phyloP scores from a whole-genome alignment of 2,888 invertebrate species.

The Alitta virens region DNA sequence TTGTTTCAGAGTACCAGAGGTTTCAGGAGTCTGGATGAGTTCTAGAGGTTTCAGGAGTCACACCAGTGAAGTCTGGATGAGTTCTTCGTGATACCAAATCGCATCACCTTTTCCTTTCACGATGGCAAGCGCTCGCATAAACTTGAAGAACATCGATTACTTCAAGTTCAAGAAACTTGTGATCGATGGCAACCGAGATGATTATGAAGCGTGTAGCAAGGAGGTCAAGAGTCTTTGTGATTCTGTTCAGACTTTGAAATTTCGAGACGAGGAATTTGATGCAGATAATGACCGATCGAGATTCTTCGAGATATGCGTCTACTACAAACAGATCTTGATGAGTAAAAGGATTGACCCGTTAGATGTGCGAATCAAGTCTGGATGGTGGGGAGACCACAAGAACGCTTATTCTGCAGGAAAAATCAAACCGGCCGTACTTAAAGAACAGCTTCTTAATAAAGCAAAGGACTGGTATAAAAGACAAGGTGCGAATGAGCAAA shows the following conservation, averaged over 20 bases:
- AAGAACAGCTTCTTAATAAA: conserved; percentile 26
- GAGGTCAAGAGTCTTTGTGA: conserved; percentile 30
- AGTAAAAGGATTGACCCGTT: conserved; percentile 30
- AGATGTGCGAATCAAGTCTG: conserved; percentile 33
- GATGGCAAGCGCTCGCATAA: conserved; percentile 31
- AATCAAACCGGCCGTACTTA: conserved; percentile 27
- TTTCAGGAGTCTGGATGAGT: background rate
- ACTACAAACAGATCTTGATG: conserved; percentile 29
- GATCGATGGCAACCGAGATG: conserved; percentile 33
- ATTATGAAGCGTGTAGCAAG: conserved; percentile 29
- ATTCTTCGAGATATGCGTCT: conserved; percentile 26
- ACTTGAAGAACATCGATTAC: conserved; percentile 35
- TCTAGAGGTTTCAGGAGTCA: conserved; percentile 6
- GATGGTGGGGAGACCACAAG: conserved; percentile 36
- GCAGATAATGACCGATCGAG: conserved; percentile 26
- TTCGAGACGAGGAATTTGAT: conserved; percentile 33
- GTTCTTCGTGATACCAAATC: background rate
- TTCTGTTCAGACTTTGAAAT: conserved; percentile 31
- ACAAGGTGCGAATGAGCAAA: conserved; percentile 9
- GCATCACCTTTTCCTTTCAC: conserved; percentile 4
- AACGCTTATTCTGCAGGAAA: conserved; percentile 32
- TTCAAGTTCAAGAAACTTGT: conserved; percentile 33
- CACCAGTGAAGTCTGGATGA: too few relatives aligned
- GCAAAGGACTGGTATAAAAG: conserved; percentile 25
- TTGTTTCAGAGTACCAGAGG: background rate